These are phyloP conservation scores for Perizoma affinitatum DNA, from an alignment of 2,888 invertebrate genomes.

Conservation along the genomic window DNA sequence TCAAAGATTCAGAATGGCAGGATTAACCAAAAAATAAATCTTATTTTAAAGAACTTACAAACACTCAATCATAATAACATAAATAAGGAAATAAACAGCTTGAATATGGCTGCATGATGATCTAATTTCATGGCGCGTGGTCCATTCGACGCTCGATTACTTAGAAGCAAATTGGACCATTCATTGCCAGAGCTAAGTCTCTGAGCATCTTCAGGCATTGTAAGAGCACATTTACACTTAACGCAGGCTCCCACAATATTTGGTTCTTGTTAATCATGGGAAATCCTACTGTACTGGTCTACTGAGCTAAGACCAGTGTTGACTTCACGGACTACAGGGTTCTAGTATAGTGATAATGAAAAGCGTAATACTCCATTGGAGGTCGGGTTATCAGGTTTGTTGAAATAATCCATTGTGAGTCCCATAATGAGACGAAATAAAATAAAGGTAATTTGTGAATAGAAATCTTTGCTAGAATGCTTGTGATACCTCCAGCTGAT, in stretches of 20 bases:
- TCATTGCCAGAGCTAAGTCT: conserved; percentile 60
- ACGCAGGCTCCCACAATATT: conserved; percentile 14
- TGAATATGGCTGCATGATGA: conserved; percentile 56
- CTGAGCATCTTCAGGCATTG: conserved; percentile 38
- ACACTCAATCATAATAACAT: conserved; percentile 33
- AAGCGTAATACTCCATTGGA: too few species aligned
- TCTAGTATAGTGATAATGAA: too few species aligned
- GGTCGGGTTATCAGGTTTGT: too few species aligned
- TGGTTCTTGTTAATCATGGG: neutral
- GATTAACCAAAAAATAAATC: neutral
- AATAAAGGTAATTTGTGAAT: too few species aligned
- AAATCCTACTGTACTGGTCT: too few species aligned
- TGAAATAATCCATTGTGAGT: too few species aligned
- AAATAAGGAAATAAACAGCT: conserved; percentile 26
- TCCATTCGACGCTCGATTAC: conserved; percentile 77
- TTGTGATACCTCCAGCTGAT: too few species aligned
- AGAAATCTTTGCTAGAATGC: too few species aligned
- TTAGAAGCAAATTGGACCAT: conserved; percentile 76
- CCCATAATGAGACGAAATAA: too few species aligned
- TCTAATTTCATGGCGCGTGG: conserved; percentile 76
- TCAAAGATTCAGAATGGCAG: too few species aligned
- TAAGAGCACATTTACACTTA: conserved; percentile 15
- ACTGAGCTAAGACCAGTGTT: too few species aligned
- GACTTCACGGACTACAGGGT: too few species aligned
- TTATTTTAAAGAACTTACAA: conserved; percentile 12